Evolutionary conservation across 2,888 invertebrate genomes (phyloP).

Genomic region (Himalopsyche japonica): DNA sequence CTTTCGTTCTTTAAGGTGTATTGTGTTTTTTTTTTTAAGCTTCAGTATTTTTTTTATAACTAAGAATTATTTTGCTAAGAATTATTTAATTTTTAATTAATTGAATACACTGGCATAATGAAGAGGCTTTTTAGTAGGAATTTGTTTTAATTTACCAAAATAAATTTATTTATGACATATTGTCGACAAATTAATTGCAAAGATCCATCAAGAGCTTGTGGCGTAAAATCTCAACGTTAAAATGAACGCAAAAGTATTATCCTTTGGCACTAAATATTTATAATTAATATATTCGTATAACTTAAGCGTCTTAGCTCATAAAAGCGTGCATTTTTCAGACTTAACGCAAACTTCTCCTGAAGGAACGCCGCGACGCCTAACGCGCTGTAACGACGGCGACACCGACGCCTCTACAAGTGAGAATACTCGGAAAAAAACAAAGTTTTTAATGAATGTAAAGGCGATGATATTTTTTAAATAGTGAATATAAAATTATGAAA

Average conservation of each 20-base stretch:
- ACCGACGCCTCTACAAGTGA: neutral
- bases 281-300: neutral
- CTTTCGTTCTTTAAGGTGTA: too few relatives aligned
- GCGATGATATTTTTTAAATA: neutral
- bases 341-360: neutral
- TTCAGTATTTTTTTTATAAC: too few relatives aligned
- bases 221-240: neutral
- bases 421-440: neutral
- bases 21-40: neutral
- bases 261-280: neutral
- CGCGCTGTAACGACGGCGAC: neutral
- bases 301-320: conserved; percentile 9
- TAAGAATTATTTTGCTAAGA: too few relatives aligned
- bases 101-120: neutral
- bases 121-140: neutral
- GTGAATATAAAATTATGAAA: neutral
- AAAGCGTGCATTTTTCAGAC: conserved; percentile 15
- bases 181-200: neutral
- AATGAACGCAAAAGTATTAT: neutral
- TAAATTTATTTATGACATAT: neutral
- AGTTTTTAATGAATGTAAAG: neutral
- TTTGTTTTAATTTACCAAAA: neutral
- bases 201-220: neutral
- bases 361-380: neutral
- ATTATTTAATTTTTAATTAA: too few relatives aligned